Evolutionary conservation across 1,140 invertebrate genomes (phyloP).

Genomic region (Bradynema listronoti): DNA sequence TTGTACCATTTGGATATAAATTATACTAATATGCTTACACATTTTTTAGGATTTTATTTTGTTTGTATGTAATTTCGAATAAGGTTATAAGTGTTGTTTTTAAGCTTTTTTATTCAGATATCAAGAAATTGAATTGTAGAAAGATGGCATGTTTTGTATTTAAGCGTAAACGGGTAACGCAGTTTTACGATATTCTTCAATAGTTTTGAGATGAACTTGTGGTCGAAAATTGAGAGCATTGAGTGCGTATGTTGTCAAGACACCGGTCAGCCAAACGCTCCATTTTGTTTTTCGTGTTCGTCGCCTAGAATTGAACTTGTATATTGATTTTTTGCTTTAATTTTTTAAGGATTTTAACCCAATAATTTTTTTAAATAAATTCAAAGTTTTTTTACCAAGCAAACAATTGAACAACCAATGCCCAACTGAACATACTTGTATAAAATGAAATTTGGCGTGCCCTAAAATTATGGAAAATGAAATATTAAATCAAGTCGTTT

Average conservation of each 20-base stretch:
- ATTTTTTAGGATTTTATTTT: too few relatives aligned
- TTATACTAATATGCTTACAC: too few relatives aligned
- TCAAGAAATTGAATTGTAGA: too few relatives aligned
- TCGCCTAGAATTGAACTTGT: conserved; percentile 27
- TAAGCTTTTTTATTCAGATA: too few relatives aligned
- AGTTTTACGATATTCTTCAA: conserved; percentile 44
- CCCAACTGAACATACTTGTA: conserved; percentile 34
- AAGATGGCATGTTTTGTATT: too few relatives aligned
- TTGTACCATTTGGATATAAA: too few relatives aligned
- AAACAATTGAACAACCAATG: conserved; percentile 31
- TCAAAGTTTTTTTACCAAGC: conserved; percentile 33
- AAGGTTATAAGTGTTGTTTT: too few relatives aligned
- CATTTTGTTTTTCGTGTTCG: conserved; percentile 41
- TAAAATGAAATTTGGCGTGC: conserved; percentile 29
- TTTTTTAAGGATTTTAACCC: conserved; percentile 10
- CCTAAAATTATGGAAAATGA: conserved; percentile 30
- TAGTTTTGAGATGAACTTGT: conserved; percentile 40
- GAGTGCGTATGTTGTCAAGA: conserved; percentile 37
- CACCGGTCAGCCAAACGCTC: conserved; percentile 40
- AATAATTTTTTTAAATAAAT: conserved; percentile 9
- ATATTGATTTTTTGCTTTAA: conserved; percentile 7
- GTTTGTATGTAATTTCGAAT: too few relatives aligned
- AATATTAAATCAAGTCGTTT: conserved; percentile 23
- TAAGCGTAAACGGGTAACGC: conserved; percentile 24
- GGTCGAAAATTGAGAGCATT: conserved; percentile 35